phyloP scores from a whole-genome alignment of 92 coral and sea anemone genomes.

The Metridium senile region DNA sequence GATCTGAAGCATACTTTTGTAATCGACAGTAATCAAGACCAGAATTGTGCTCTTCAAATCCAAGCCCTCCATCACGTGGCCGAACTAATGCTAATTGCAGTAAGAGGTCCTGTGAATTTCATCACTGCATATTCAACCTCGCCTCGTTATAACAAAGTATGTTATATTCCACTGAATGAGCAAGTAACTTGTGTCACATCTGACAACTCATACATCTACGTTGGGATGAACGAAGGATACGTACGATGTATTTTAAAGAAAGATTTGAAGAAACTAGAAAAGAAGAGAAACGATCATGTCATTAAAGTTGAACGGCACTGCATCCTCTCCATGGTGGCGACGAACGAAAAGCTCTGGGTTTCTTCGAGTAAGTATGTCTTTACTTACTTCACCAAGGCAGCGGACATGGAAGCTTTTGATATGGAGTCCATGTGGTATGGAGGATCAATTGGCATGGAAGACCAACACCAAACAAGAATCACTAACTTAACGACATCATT shows the following conservation, averaged over 20 bases:
- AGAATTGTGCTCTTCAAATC: constrained; percentile 55
- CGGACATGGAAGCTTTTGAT: constrained; percentile 87
- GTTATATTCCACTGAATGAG: constrained; percentile 60
- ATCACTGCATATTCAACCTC: constrained; percentile 64
- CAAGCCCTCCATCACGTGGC: constrained; percentile 69
- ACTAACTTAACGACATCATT: constrained; percentile 55
- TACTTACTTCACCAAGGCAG: constrained; percentile 73
- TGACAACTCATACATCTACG: constrained; percentile 71
- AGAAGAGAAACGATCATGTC: constrained; percentile 45
- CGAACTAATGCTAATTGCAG: constrained; percentile 66
- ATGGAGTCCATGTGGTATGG: constrained; percentile 93
- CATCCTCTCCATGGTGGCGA: constrained; percentile 63
- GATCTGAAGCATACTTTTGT: constrained; percentile 70
- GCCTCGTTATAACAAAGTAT: constrained; percentile 55
- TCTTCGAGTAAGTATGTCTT: constrained; percentile 83
- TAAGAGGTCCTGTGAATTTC: constrained; percentile 65
- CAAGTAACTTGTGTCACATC: constrained; percentile 77
- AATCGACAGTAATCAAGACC: constrained; percentile 66
- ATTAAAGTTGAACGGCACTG: constrained; percentile 75
- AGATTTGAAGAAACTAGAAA: constrained; percentile 74
- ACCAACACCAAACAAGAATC: constrained; percentile 75
- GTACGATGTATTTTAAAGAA: constrained; percentile 75
- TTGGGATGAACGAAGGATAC: constrained; percentile 79
- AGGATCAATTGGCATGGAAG: constrained; percentile 68
- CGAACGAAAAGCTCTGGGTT: constrained; percentile 74